These are phyloP conservation scores for Trissolcus basalis DNA, from an alignment of 1,140 invertebrate species.

Conservation along the genomic window DNA sequence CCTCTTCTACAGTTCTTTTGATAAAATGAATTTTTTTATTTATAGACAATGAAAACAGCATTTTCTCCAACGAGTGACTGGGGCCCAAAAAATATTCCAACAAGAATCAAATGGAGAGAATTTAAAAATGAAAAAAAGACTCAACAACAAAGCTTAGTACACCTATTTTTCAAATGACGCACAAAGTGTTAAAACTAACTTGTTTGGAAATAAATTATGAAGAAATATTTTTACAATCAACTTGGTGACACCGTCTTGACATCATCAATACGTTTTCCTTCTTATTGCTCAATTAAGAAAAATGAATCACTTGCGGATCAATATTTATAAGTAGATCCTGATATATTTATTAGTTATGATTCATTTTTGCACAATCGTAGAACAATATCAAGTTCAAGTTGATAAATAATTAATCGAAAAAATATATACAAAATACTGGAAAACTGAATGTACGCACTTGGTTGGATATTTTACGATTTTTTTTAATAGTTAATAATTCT, in stretches of 20 bases:
- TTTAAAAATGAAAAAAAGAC: conserved; percentile 58
- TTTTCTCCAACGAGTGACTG: conserved; percentile 61
- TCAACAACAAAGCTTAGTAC: conserved; percentile 10
- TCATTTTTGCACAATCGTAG: not conserved
- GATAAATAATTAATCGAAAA: too few species aligned
- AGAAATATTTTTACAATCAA: not conserved
- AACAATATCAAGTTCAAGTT: too few species aligned
- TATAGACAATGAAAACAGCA: conserved; percentile 60
- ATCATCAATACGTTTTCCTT: not conserved
- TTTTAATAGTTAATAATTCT: too few species aligned
- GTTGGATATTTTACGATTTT: too few species aligned
- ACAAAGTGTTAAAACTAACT: not conserved
- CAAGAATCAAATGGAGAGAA: conserved; percentile 58
- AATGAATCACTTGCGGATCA: conserved; percentile 16
- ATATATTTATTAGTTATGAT: conserved; percentile 17
- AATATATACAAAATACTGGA: too few species aligned
- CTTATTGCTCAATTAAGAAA: not conserved
- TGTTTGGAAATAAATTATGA: not conserved
- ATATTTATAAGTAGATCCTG: conserved; percentile 11
- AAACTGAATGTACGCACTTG: too few species aligned
- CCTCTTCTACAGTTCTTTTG: too few species aligned
- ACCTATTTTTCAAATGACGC: conserved; percentile 41
- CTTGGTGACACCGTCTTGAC: not conserved
- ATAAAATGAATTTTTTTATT: too few species aligned
- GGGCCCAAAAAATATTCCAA: conserved; percentile 63